Evolutionary conservation across 2,113 vertebrate species (phyloP).

Genomic region (Mastomys coucha): DNA sequence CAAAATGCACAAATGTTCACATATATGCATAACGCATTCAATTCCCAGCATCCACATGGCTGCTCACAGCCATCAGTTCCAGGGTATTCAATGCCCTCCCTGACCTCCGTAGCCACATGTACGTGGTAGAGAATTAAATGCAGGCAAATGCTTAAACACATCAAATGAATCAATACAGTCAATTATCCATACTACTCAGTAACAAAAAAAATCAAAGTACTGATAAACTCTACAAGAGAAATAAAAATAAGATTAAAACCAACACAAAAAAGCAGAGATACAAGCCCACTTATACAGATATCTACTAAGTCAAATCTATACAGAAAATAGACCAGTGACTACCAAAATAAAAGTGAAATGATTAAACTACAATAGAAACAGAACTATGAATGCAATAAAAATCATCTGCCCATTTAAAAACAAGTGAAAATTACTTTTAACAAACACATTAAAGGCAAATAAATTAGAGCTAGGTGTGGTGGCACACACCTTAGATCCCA

Average conservation of each 20-base stretch:
- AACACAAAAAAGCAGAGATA: background rate
- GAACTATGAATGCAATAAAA: background rate
- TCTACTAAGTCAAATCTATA: background rate
- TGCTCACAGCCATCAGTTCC: no score
- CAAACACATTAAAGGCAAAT: background rate
- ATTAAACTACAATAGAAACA: background rate
- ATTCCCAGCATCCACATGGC: background rate
- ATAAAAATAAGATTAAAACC: background rate
- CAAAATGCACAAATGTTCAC: background rate
- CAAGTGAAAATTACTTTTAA: background rate
- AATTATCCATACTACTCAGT: background rate
- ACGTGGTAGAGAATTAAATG: background rate
- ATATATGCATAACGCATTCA: background rate
- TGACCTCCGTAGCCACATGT: background rate
- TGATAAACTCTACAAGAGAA: background rate
- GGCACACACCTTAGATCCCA: background rate
- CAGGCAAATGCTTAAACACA: background rate
- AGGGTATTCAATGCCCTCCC: background rate
- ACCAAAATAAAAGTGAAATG: background rate
- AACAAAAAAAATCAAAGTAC: background rate
- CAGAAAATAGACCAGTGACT: background rate
- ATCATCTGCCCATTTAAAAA: background rate
- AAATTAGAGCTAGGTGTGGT: background rate
- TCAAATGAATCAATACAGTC: background rate
- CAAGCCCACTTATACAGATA: background rate